Conservation (phyloP, 2,888 invertebrate species). For the Nebria salina region DNA sequence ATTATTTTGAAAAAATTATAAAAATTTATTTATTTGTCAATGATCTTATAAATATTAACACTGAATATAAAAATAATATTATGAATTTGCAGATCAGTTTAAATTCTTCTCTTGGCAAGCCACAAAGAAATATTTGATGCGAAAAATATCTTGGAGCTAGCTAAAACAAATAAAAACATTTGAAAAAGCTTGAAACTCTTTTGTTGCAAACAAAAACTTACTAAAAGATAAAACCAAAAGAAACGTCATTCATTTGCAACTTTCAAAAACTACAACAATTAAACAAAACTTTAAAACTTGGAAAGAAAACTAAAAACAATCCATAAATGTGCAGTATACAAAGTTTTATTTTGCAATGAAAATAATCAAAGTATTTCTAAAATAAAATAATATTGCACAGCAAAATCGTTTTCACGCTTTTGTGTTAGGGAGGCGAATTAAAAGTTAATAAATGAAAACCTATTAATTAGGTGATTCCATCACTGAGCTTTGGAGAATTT, state of each 20-base stretch:
- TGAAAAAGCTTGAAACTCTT: not conserved
- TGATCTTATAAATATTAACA: too few relatives aligned
- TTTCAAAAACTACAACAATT: conserved; percentile 43
- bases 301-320: conserved; percentile 33
- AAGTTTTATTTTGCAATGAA: conserved; percentile 25
- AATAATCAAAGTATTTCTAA: conserved; percentile 40
- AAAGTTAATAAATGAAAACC: conserved; percentile 41
- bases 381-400: conserved; percentile 20
- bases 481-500: conserved; percentile 27
- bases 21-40: too few relatives aligned
- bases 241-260: conserved; percentile 39
- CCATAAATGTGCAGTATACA: conserved; percentile 9
- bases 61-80: too few relatives aligned
- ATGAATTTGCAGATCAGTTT: too few relatives aligned
- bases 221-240: not conserved
- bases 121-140: too few relatives aligned
- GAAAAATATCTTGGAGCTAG: not conserved
- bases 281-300: conserved; percentile 35
- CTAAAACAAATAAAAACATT: not conserved
- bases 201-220: not conserved
- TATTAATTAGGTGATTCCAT: conserved; percentile 44
- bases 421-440: conserved; percentile 33
- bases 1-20: too few relatives aligned
- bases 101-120: too few relatives aligned
- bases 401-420: conserved; percentile 38